Conservation (phyloP, 2,797 vertebrate species). For the Vultur gryphus region DNA sequence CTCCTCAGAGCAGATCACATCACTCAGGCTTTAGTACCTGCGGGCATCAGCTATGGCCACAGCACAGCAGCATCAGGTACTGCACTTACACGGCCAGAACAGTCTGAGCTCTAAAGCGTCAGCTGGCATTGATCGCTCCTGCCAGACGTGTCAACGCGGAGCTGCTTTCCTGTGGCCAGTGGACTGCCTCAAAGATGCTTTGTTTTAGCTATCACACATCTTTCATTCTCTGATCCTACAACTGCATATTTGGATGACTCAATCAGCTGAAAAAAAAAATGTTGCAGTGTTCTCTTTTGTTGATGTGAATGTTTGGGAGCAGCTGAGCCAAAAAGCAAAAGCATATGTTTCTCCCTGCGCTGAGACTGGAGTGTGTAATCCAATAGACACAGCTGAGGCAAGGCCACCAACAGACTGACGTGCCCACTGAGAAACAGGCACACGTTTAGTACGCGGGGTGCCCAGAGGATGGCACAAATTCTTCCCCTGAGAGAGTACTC, state of each 20-base stretch:
- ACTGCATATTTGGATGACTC: not conserved
- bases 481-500: not conserved
- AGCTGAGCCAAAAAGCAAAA: conserved; percentile 5
- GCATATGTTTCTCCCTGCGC: not conserved
- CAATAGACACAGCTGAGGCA: not conserved
- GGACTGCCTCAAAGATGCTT: not conserved
- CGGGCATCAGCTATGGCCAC: not conserved
- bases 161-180: not conserved
- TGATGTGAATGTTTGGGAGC: not conserved
- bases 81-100: not conserved
- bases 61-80: not conserved
- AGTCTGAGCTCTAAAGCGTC: rapidly evolving
- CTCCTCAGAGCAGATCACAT: not conserved
- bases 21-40: not conserved
- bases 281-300: not conserved
- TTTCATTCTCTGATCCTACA: not conserved
- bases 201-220: not conserved
- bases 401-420: not conserved
- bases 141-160: rapidly evolving
- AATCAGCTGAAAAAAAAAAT: not conserved
- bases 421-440: not conserved
- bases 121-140: not conserved
- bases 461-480: not conserved
- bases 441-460: not conserved
- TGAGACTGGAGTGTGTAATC: not conserved